A percentile compares a stretch with the other conserved stretches of the same genome.
phyloP scores from a whole-genome alignment of 2,113 vertebrate species.

The Eleginops maclovinus region DNA sequence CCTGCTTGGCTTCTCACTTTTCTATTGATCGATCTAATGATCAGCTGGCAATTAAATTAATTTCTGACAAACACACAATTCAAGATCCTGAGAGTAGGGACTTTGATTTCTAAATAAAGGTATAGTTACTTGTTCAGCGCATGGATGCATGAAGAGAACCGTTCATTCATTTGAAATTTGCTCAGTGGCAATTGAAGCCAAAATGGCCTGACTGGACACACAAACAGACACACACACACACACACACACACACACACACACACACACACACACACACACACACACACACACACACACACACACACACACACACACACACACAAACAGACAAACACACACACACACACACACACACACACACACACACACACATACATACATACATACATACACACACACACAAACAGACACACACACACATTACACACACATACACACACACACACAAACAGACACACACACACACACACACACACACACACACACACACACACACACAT shows the following conservation, averaged over 20 bases:
- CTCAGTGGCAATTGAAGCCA: too few species aligned
- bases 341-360: conserved; percentile 14
- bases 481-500: conserved; percentile 11
- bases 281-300: conserved; percentile 1
- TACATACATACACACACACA: too few species aligned
- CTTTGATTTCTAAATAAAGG: too few species aligned
- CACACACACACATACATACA: too few species aligned
- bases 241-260: too few species aligned
- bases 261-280: background rate
- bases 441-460: conserved; percentile 9
- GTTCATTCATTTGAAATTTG: too few species aligned
- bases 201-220: too few species aligned
- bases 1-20: background rate
- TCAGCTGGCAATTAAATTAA: background rate
- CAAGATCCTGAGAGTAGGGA: background rate
- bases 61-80: background rate
- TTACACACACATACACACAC: background rate
- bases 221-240: too few species aligned
- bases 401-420: background rate
- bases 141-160: too few species aligned
- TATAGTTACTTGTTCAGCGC: too few species aligned
- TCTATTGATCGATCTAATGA: background rate
- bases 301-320: conserved; percentile 18
- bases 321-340: conserved; percentile 3
- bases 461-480: conserved; percentile 19